phyloP scores from a whole-genome alignment of 2,888 invertebrate genomes.

The Ophioninae sp. region DNA sequence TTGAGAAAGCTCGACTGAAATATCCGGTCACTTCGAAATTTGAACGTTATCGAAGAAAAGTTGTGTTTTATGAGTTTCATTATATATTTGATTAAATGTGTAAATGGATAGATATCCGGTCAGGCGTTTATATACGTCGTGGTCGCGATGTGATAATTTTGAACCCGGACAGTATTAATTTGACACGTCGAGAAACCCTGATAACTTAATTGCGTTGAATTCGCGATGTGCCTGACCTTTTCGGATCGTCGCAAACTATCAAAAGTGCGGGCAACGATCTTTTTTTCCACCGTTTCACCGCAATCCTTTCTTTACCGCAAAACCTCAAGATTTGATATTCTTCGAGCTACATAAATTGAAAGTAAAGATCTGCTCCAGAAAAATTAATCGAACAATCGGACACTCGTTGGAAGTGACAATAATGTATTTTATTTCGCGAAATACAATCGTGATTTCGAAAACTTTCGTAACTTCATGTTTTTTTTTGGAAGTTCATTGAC shows the following conservation, averaged over 20 bases:
- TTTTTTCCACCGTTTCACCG: not conserved
- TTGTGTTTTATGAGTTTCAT: not conserved
- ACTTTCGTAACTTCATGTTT: not conserved
- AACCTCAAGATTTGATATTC: not conserved
- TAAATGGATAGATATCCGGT: not conserved
- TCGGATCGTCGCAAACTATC: not conserved
- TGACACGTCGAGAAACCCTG: slow-evolving; percentile 33
- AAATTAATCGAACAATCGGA: not conserved
- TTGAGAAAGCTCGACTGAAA: not conserved
- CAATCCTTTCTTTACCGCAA: not conserved
- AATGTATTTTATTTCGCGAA: not conserved
- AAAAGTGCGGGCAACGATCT: slow-evolving; percentile 11
- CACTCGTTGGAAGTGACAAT: not conserved
- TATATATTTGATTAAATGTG: not conserved
- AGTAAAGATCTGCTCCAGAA: not conserved
- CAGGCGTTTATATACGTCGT: too few relatives aligned
- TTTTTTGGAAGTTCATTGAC: not conserved
- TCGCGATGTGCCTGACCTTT: slow-evolving; percentile 7
- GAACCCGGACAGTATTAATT: slow-evolving; percentile 2
- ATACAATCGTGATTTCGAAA: not conserved
- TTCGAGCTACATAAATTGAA: not conserved
- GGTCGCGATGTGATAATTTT: too few relatives aligned
- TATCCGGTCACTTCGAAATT: too few relatives aligned
- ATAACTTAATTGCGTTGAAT: slow-evolving; percentile 48
- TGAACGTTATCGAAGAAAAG: too few relatives aligned